Conservation (phyloP, 2,797 vertebrate genomes). For the Lepidocolaptes lacrymiger region DNA sequence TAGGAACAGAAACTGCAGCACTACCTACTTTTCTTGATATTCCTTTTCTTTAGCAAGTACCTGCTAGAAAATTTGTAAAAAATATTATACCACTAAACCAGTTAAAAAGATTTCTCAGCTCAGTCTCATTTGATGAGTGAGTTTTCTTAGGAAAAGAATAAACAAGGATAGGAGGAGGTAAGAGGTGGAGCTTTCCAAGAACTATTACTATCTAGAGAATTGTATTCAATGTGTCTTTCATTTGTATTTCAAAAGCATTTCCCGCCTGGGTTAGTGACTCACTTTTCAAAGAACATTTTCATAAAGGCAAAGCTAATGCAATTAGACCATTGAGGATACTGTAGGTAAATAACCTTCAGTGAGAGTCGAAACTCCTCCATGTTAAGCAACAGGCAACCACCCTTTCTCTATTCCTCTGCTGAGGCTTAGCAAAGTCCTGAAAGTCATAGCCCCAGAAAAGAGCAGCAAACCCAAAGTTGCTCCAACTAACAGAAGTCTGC, state of each 20-base stretch:
- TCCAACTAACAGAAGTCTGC: not conserved
- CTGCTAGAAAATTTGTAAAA: conserved; percentile 21
- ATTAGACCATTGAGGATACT: not conserved
- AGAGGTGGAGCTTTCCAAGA: conserved; percentile 38
- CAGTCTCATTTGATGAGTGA: not conserved
- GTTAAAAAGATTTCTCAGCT: conserved; percentile 10
- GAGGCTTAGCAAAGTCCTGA: not conserved
- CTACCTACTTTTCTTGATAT: conserved; percentile 38
- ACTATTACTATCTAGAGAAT: conserved; percentile 20
- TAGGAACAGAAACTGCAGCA: conserved; percentile 47
- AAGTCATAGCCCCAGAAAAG: not conserved
- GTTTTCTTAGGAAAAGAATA: conserved; percentile 34
- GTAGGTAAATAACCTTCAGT: not conserved
- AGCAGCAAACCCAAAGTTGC: not conserved
- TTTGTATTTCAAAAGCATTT: conserved; percentile 50
- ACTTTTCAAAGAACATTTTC: conserved; percentile 41
- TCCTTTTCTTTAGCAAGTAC: conserved; percentile 22
- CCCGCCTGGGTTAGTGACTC: not conserved
- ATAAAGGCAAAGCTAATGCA: conserved; percentile 9
- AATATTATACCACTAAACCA: not conserved
- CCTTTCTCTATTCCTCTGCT: not conserved
- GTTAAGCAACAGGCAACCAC: not conserved
- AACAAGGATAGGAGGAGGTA: conserved; percentile 33
- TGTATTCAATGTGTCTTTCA: conserved; percentile 21
- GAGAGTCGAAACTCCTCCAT: not conserved